Percentiles rank a stretch among this genome's conserved stretches.
Evolutionary conservation across 2,888 invertebrate species (phyloP).

Genomic region (Melangyna quadrimaculata): DNA sequence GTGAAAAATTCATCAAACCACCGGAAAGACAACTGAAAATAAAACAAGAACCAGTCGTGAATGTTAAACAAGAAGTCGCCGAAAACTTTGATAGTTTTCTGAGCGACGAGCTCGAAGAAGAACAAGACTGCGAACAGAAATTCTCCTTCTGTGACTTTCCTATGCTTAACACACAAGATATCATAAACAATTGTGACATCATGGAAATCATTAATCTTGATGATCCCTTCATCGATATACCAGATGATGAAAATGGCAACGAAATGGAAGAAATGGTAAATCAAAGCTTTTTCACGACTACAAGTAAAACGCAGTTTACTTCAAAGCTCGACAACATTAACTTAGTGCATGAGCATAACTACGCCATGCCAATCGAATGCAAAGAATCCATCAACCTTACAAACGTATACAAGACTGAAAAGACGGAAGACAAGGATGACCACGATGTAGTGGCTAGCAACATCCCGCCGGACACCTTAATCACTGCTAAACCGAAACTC

Average conservation of each 20-base stretch:
- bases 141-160: slow-evolving; percentile 79
- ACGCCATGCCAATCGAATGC: slow-evolving; percentile 75
- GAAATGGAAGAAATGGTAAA: slow-evolving; percentile 49
- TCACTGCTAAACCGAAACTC: slow-evolving; percentile 52
- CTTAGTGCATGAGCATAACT: slow-evolving; percentile 78
- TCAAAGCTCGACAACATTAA: slow-evolving; percentile 3
- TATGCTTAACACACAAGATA: slow-evolving; percentile 78
- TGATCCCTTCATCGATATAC: slow-evolving; percentile 80
- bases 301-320: not conserved
- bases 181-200: slow-evolving; percentile 80
- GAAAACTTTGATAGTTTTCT: slow-evolving; percentile 77
- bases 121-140: slow-evolving; percentile 77
- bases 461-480: slow-evolving; percentile 25
- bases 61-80: slow-evolving; percentile 79
- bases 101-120: slow-evolving; percentile 76
- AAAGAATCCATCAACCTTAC: slow-evolving; percentile 78
- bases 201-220: slow-evolving; percentile 81
- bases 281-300: not conserved
- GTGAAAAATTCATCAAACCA: slow-evolving; percentile 57
- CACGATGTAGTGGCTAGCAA: slow-evolving; percentile 61
- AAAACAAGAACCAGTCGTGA: slow-evolving; percentile 80
- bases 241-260: slow-evolving; percentile 76
- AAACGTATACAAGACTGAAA: slow-evolving; percentile 78
- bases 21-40: slow-evolving; percentile 77
- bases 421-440: slow-evolving; percentile 75